A percentile compares a stretch with the other conserved stretches of the same genome.
These are phyloP conservation scores for Pelusios castaneus DNA, from an alignment of 2,113 vertebrate genomes.

Conservation along the genomic window DNA sequence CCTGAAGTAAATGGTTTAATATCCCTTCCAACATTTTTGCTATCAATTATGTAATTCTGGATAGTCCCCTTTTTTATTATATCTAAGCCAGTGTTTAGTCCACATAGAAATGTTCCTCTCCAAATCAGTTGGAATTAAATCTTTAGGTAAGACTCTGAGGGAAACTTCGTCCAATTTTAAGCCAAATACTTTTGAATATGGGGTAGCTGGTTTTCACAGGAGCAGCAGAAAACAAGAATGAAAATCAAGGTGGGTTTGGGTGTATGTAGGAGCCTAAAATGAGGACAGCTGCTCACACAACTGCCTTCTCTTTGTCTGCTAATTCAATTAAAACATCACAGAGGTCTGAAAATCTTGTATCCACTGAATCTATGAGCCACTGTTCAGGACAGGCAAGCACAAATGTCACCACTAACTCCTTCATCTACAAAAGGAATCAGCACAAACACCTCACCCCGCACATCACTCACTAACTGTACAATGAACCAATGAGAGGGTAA, in stretches of 20 bases:
- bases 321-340: background rate
- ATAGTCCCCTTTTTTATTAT: too few species aligned
- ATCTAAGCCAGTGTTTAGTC: too few species aligned
- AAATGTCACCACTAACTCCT: background rate
- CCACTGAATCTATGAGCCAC: background rate
- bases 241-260: background rate
- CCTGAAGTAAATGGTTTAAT: too few species aligned
- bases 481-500: background rate
- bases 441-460: background rate
- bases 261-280: background rate
- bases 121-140: background rate
- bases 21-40: too few species aligned
- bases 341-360: background rate
- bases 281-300: background rate
- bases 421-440: background rate
- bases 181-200: background rate
- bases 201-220: background rate
- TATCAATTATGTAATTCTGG: too few species aligned
- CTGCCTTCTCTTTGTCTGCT: background rate
- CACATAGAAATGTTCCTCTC: background rate
- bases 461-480: background rate
- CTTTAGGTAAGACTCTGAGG: too few species aligned
- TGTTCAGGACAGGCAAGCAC: background rate
- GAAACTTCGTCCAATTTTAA: background rate
- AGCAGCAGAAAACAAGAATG: background rate